Percentiles rank a stretch among this genome's conserved stretches.
phyloP scores from a whole-genome alignment of 1,140 invertebrate species.

The Cryptotermes secundus region DNA sequence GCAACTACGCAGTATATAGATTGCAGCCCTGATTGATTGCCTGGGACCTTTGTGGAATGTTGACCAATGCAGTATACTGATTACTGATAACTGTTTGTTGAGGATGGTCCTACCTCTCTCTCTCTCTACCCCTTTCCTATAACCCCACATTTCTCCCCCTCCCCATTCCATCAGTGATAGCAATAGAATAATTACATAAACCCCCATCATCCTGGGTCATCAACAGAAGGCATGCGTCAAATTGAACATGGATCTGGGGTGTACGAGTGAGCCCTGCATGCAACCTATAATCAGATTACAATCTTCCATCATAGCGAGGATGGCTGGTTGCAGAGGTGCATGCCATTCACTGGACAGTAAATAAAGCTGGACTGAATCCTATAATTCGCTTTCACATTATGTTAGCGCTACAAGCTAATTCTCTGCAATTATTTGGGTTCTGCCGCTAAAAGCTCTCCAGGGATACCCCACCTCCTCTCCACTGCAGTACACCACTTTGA shows the following conservation, averaged over 20 bases:
- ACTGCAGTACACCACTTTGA: conserved; percentile 3
- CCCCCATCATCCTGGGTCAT: background rate
- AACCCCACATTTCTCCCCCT: background rate
- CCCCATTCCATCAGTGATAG: conserved; percentile 5
- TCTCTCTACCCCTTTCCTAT: background rate
- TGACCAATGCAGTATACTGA: conserved; percentile 31
- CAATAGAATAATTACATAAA: conserved; percentile 20
- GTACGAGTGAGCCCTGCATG: background rate
- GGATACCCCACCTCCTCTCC: background rate
- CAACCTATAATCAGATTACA: conserved; percentile 17
- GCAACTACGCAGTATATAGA: conserved; percentile 32
- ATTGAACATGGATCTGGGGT: conserved; percentile 15
- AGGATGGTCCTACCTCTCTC: background rate
- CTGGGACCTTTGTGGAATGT: conserved; percentile 29
- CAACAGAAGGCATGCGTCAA: background rate
- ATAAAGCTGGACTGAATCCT: conserved; percentile 4
- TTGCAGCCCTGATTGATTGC: conserved; percentile 26
- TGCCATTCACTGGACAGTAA: conserved; percentile 15
- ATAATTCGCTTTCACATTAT: conserved; percentile 9
- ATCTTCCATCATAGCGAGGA: background rate
- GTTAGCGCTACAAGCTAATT: conserved; percentile 10
- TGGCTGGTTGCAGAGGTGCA: background rate
- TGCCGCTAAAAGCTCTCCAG: conserved; percentile 13
- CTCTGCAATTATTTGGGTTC: conserved; percentile 9
- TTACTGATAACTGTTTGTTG: conserved; percentile 31